These are phyloP conservation scores for Phocides pigmalion DNA, from an alignment of 1,140 invertebrate species.

Conservation along the genomic window DNA sequence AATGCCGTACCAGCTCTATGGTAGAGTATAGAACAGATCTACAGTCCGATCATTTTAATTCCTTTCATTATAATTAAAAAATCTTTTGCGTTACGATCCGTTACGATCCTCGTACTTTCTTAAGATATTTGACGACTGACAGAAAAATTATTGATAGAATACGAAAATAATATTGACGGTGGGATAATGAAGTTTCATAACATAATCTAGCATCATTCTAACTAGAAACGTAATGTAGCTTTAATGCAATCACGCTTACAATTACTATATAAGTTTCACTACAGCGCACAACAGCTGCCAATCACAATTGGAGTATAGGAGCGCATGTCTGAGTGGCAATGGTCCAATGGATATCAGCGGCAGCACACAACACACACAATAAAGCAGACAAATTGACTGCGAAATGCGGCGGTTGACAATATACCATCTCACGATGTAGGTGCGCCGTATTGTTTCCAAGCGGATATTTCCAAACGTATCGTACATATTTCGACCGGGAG, in stretches of 20 bases:
- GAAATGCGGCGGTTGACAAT: constrained; percentile 63
- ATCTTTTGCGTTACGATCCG: too few species aligned
- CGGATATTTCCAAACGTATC: constrained; percentile 51
- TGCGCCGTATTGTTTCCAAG: constrained; percentile 62
- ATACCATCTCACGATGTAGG: constrained; percentile 52
- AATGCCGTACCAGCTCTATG: neutral
- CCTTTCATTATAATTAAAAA: too few species aligned
- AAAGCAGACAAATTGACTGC: constrained; percentile 74
- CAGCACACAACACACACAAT: constrained; percentile 61
- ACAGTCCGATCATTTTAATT: too few species aligned
- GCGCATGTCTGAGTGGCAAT: constrained; percentile 10
- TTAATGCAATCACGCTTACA: neutral
- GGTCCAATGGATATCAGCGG: constrained; percentile 36
- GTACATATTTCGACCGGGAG: constrained; percentile 23
- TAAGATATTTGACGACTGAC: too few species aligned
- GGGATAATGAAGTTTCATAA: too few species aligned
- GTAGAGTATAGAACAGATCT: neutral
- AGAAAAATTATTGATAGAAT: too few species aligned
- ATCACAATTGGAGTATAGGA: constrained; percentile 14
- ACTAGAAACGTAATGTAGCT: too few species aligned
- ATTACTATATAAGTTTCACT: neutral
- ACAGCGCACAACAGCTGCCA: constrained; percentile 2
- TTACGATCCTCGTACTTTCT: too few species aligned
- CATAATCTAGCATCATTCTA: too few species aligned
- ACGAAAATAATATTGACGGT: too few species aligned